These are phyloP conservation scores for Pycnomerus fuliginosus DNA, from an alignment of 2,888 invertebrate species.

Conservation along the genomic window DNA sequence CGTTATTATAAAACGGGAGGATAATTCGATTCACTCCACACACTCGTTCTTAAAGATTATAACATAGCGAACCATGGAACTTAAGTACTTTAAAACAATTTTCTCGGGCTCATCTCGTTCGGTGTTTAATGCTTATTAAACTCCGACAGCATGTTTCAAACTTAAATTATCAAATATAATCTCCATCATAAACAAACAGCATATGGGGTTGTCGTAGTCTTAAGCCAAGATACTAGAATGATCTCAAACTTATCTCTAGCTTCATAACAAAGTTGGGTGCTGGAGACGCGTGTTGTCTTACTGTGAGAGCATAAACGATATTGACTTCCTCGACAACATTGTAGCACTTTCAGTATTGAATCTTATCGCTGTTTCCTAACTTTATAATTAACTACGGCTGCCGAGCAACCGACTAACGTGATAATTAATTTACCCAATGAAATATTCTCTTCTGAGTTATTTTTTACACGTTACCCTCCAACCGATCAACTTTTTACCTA, in stretches of 20 bases:
- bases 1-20: slow-evolving; percentile 15
- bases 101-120: slow-evolving; percentile 30
- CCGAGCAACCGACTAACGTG: slow-evolving; percentile 16
- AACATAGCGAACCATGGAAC: slow-evolving; percentile 25
- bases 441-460: slow-evolving; percentile 9
- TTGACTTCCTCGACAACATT: slow-evolving; percentile 18
- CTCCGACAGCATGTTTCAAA: slow-evolving; percentile 32
- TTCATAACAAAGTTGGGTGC: slow-evolving; percentile 14
- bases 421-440: slow-evolving; percentile 19
- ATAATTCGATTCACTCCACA: slow-evolving; percentile 25
- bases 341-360: slow-evolving; percentile 23
- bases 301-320: slow-evolving; percentile 18
- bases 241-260: slow-evolving; percentile 28
- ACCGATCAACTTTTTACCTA: slow-evolving; percentile 7
- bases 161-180: slow-evolving; percentile 37
- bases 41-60: slow-evolving; percentile 21
- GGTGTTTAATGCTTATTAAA: slow-evolving; percentile 33
- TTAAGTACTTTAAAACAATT: slow-evolving; percentile 32
- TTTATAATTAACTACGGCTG: slow-evolving; percentile 26
- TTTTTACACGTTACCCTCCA: slow-evolving; percentile 3
- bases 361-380: slow-evolving; percentile 22
- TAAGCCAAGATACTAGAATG: slow-evolving; percentile 24
- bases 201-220: slow-evolving; percentile 31
- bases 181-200: slow-evolving; percentile 35
- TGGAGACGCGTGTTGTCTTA: slow-evolving; percentile 9